A percentile compares a stretch with the other conserved stretches of the same genome.
phyloP scores from a whole-genome alignment of 2,797 vertebrate genomes.

The Dallia pectoralis region DNA sequence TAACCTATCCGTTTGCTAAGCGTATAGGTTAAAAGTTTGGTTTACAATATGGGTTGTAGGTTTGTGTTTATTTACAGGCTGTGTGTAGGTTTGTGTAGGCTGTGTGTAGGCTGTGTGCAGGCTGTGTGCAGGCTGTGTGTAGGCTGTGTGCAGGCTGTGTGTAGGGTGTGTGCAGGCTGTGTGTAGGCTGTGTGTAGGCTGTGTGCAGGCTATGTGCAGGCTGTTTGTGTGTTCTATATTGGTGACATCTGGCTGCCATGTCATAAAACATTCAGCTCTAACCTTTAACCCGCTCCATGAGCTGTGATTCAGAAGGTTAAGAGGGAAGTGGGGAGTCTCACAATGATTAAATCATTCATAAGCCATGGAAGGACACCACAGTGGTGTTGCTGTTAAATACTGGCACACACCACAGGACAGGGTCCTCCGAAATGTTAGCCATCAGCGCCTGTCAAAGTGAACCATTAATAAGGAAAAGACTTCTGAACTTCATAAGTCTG shows the following conservation, averaged over 20 bases:
- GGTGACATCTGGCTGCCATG: constrained; percentile 39
- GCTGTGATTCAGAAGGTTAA: constrained; percentile 46
- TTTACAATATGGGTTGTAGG: too few relatives aligned
- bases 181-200: too few relatives aligned
- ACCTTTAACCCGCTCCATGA: constrained; percentile 52
- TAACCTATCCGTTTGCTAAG: too few relatives aligned
- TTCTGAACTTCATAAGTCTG: constrained; percentile 10
- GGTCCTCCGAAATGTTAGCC: not conserved
- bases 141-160: too few relatives aligned
- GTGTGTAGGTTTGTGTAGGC: too few relatives aligned
- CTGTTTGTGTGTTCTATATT: constrained; percentile 23
- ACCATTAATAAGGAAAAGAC: not conserved
- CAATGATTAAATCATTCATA: not conserved
- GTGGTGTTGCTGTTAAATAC: not conserved
- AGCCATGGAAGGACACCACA: not conserved
- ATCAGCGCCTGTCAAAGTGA: not conserved
- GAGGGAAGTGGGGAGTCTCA: constrained; percentile 9
- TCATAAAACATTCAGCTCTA: constrained; percentile 70
- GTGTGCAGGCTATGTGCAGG: too few relatives aligned
- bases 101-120: too few relatives aligned
- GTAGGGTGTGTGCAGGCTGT: too few relatives aligned
- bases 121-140: too few relatives aligned
- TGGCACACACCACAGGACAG: constrained; percentile 6
- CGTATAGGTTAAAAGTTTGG: too few relatives aligned
- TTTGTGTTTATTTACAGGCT: too few relatives aligned